phyloP scores from a whole-genome alignment of 2,113 vertebrate species.

The Callocephalon fimbriatum region DNA sequence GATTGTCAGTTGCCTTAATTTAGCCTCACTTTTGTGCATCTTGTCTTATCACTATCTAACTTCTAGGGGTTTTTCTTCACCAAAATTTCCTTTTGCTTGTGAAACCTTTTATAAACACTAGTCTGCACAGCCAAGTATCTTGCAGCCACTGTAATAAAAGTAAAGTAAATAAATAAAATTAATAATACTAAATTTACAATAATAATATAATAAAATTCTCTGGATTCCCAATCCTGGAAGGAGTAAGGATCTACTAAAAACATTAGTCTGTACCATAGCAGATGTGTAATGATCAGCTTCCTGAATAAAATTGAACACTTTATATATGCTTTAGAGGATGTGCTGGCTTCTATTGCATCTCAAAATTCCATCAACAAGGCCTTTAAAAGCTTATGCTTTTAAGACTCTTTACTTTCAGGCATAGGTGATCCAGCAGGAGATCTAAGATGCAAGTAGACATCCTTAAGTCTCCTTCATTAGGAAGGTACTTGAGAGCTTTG shows the following conservation, averaged over 20 bases:
- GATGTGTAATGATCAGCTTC: neutral
- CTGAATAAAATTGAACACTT: neutral
- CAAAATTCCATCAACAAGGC: neutral
- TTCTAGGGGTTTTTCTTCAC: neutral
- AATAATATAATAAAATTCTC: neutral
- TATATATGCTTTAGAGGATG: neutral
- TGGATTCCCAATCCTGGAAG: neutral
- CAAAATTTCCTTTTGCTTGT: neutral
- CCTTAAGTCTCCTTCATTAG: neutral
- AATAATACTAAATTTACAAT: neutral
- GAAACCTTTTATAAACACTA: neutral
- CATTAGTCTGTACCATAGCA: neutral
- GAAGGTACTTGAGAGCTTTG: neutral
- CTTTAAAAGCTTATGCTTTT: neutral
- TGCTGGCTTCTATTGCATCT: neutral
- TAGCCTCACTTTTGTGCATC: neutral
- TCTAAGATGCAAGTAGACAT: neutral
- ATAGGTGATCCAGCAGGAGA: neutral
- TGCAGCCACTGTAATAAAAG: neutral
- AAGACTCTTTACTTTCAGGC: neutral
- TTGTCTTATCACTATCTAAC: neutral
- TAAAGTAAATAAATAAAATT: neutral
- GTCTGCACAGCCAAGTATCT: neutral
- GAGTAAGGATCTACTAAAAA: neutral
- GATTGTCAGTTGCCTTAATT: neutral